Base-by-base conservation (phyloP, 2,888 invertebrate genomes). In the Ectemnius cavifrons region DNA sequence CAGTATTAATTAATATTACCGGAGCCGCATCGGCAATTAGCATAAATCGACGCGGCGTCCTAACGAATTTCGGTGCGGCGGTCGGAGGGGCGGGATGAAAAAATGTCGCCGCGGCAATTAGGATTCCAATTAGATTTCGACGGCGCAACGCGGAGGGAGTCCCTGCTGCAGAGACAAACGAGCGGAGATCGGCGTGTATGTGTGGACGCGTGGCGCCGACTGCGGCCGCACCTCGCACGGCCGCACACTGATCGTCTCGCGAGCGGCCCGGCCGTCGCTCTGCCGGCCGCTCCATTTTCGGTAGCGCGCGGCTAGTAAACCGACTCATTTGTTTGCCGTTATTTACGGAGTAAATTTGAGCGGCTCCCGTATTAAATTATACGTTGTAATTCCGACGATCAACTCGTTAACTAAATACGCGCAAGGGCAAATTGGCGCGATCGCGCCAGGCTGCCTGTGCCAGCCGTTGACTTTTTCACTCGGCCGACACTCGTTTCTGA, bases 1-100 rank as follows among this genome's bases (percentile, higher is more conserved):
- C 80, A 77, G 73, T 81, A 86, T 85, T 86, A 87, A 87, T 86
- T 86, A 84, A 85, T 85, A 86, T 86, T 81, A 83, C 77, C 77
- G 65, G 27, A 67, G 63, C 69, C 2, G 37, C 37, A 66, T 77
- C 71, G 82, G 73, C 69, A 77, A 82, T 80, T 80, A 80, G 76
- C 79, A 71, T 82, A 80, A 79, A 80, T 80, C 74, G 71, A 68
- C 65, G 67, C 65, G 66, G 45, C 65, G 37, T 69, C 75, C 71
- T 68, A 75, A 76, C 74, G 73, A 78, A 73, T 74, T 67, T 70
- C 70, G 70, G 52, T 14, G 52, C 27, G 37, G 16, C 46, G 47
- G 63, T 37, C 11, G 37, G 59, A 63, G 13, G 45, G 62, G 27
- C 14, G 58, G 67, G 20, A 6, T n/a, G 28, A 37, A 58, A 75